phyloP scores from a whole-genome alignment of 2,797 vertebrate genomes.

The Ceyx erithaca region DNA sequence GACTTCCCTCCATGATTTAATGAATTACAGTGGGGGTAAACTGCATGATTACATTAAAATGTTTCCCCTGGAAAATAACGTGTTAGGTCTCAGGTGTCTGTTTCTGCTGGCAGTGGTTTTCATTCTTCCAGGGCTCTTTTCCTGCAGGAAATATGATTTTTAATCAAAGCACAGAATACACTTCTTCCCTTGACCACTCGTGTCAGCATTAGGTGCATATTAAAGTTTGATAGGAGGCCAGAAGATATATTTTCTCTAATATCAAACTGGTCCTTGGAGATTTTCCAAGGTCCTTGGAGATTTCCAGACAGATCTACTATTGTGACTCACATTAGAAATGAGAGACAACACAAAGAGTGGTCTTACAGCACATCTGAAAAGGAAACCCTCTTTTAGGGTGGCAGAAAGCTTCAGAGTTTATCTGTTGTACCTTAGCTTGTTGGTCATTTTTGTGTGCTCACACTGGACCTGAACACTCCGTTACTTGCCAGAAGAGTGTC shows the following conservation, averaged over 20 bases:
- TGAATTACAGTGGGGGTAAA: background rate
- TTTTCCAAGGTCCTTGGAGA: background rate
- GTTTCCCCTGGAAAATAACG: background rate
- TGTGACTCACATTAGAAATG: background rate
- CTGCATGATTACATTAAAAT: background rate
- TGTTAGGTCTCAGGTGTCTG: background rate
- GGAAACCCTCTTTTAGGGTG: background rate
- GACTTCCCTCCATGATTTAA: background rate
- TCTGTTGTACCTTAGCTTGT: background rate
- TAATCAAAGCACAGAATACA: background rate
- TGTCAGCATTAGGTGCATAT: background rate
- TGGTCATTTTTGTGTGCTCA: background rate
- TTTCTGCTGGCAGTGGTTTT: background rate
- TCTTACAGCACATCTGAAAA: background rate
- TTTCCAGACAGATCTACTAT: background rate
- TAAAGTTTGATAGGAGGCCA: background rate
- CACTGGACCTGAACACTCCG: background rate
- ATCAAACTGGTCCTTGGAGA: background rate
- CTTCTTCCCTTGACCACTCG: background rate
- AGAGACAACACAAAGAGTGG: background rate
- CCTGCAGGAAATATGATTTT: background rate
- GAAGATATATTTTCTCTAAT: background rate
- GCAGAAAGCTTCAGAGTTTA: background rate
- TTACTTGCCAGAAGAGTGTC: background rate
- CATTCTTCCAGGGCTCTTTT: background rate